A percentile compares a stretch with the other conserved stretches of the same genome.
Conservation (phyloP, 2,888 invertebrate genomes). For the Norana najaformis region DNA sequence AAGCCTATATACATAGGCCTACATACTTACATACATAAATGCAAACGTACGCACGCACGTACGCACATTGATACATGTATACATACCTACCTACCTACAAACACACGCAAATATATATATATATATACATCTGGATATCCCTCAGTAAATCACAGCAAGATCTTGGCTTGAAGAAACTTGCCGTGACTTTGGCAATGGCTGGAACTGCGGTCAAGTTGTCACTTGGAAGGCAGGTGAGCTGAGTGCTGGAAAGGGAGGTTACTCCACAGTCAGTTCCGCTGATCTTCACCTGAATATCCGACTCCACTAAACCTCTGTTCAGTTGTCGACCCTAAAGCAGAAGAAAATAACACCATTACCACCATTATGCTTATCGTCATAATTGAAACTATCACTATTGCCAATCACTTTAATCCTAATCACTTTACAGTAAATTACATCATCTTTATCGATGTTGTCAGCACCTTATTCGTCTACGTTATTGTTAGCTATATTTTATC, state of each 20-base stretch:
- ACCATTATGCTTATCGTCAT: not conserved
- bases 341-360: not conserved
- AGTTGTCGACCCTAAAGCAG: constrained; percentile 74
- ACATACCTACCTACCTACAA: too few species aligned
- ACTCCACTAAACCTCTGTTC: constrained; percentile 45
- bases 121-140: not conserved
- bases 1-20: too few species aligned
- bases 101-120: too few species aligned
- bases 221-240: constrained; percentile 91
- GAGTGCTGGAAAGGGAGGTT: constrained; percentile 86
- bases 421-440: too few species aligned
- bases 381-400: too few species aligned
- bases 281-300: constrained; percentile 49
- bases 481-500: too few species aligned
- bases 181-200: constrained; percentile 1
- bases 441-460: too few species aligned
- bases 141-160: not conserved
- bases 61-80: too few species aligned
- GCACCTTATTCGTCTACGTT: too few species aligned
- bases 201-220: constrained; percentile 66
- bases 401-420: too few species aligned
- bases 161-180: not conserved
- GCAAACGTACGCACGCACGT: too few species aligned
- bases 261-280: constrained; percentile 84
- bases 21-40: too few species aligned